phyloP scores from a whole-genome alignment of 2,797 vertebrate genomes.

The Stomatorhinus walkeri region DNA sequence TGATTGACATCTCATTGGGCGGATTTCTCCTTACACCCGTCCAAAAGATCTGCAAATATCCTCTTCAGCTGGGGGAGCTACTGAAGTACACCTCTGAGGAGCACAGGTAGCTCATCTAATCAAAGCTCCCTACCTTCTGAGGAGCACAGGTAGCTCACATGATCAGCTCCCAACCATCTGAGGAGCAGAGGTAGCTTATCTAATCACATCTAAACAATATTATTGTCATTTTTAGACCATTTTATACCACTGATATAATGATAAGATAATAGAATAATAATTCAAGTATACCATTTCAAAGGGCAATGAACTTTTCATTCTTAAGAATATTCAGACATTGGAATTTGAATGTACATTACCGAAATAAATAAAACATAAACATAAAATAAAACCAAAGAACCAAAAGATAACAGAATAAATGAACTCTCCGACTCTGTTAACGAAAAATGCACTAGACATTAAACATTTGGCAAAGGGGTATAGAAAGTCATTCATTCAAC shows the following conservation, averaged over 20 bases:
- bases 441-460: not conserved
- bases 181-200: constrained; percentile 77
- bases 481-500: not conserved
- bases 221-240: not conserved
- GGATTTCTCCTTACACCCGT: constrained; percentile 94
- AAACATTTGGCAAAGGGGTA: not conserved
- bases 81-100: constrained; percentile 93
- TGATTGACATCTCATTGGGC: constrained; percentile 95
- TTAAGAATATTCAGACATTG: not conserved
- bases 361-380: not conserved
- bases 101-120: constrained; percentile 69
- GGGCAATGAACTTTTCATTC: not conserved
- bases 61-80: constrained; percentile 89
- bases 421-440: not conserved
- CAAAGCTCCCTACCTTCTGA: not conserved
- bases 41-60: constrained; percentile 99
- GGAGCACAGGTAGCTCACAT: not conserved
- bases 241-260: not conserved
- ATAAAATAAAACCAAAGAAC: not conserved
- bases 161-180: constrained; percentile 50
- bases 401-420: not conserved
- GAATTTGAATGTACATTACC: not conserved
- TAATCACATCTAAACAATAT: not conserved
- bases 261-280: not conserved
- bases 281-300: not conserved